These are phyloP conservation scores for Diceros bicornis DNA, from an alignment of 2,797 vertebrate genomes.

Conservation along the genomic window DNA sequence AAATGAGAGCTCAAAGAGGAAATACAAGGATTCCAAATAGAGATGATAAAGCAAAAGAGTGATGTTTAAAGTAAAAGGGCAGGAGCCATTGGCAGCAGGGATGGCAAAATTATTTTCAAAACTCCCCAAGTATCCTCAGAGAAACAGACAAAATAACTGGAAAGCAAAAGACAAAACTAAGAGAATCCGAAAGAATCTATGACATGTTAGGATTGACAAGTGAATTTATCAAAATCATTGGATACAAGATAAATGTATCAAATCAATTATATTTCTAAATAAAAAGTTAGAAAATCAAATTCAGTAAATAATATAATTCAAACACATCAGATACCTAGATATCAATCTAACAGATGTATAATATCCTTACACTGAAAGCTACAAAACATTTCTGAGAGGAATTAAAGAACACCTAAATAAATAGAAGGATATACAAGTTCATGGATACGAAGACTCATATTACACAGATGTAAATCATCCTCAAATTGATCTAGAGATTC, in stretches of 20 bases:
- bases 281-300: constrained; percentile 6
- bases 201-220: constrained; percentile 4
- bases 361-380: not conserved
- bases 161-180: constrained; percentile 46
- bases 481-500: not conserved
- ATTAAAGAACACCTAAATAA: not conserved
- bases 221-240: constrained; percentile 39
- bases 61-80: not conserved
- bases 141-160: not conserved
- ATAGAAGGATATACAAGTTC: not conserved
- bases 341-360: not conserved
- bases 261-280: constrained; percentile 43
- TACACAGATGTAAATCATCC: not conserved
- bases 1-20: not conserved
- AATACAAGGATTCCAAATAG: not conserved
- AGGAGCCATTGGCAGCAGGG: not conserved
- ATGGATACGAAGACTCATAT: not conserved
- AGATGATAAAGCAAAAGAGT: not conserved
- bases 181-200: not conserved
- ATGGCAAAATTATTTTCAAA: not conserved
- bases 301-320: constrained; percentile 14
- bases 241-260: not conserved
- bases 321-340: not conserved
- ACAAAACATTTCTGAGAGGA: not conserved
- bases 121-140: not conserved